Percentiles rank a stretch among this genome's conserved stretches.
These are phyloP conservation scores for Entomyzon cyanotis DNA, from an alignment of 2,113 vertebrate species.

Conservation along the genomic window DNA sequence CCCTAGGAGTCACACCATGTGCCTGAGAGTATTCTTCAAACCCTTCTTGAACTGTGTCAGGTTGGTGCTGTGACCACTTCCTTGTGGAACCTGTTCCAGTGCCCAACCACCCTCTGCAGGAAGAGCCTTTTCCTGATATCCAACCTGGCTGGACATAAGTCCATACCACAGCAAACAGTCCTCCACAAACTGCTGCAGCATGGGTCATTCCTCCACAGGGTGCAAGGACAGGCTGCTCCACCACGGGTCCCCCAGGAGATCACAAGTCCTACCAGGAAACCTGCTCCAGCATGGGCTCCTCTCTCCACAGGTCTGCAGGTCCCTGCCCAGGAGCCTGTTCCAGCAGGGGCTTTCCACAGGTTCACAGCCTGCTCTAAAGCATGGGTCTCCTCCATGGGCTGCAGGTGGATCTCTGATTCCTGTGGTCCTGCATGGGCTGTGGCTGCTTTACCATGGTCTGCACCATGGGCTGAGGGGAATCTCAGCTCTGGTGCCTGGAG, in stretches of 20 bases:
- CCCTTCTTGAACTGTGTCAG: neutral
- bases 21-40: neutral
- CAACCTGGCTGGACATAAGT: neutral
- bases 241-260: accelerated
- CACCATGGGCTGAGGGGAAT: accelerated
- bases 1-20: neutral
- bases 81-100: neutral
- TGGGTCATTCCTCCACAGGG: neutral
- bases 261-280: neutral
- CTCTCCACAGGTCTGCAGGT: too few relatives aligned
- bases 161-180: too few relatives aligned
- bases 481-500: neutral
- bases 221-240: too few relatives aligned
- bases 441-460: neutral
- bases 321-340: neutral
- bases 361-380: neutral
- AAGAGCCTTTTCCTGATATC: neutral
- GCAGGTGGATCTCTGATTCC: neutral
- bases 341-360: accelerated
- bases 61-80: neutral
- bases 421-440: neutral
- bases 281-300: too few relatives aligned
- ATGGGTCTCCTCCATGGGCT: accelerated
- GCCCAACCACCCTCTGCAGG: accelerated
- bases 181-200: neutral